Conservation (phyloP, 2,888 invertebrate genomes). For the Sphinx pinastri region DNA sequence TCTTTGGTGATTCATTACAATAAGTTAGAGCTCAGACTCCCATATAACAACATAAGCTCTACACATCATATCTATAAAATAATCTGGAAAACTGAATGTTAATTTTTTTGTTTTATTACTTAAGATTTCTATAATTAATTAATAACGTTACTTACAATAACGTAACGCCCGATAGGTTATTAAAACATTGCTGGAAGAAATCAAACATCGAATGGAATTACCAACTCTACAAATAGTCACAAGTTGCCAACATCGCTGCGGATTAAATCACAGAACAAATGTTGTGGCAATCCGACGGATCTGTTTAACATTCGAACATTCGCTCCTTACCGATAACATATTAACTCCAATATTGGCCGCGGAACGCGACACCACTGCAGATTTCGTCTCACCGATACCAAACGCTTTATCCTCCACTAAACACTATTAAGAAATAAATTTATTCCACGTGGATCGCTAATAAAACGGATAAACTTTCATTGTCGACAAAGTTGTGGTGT, state of each 20-base stretch:
- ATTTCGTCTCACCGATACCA: constrained; percentile 50
- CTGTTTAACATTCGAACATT: constrained; percentile 75
- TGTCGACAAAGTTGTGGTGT: constrained; percentile 45
- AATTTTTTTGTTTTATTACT: too few relatives aligned
- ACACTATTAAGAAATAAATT: constrained; percentile 75
- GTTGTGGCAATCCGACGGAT: constrained; percentile 43
- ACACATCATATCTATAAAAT: too few relatives aligned
- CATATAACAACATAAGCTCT: too few relatives aligned
- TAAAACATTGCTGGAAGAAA: not conserved
- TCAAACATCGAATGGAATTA: not conserved
- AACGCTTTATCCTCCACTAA: constrained; percentile 70
- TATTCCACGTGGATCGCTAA: constrained; percentile 72
- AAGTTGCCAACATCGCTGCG: constrained; percentile 3
- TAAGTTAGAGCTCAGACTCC: too few relatives aligned
- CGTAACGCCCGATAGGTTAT: not conserved
- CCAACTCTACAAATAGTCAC: not conserved
- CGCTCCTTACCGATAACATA: constrained; percentile 68
- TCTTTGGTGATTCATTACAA: too few relatives aligned
- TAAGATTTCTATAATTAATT: too few relatives aligned
- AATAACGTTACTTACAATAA: not conserved
- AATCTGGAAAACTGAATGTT: too few relatives aligned
- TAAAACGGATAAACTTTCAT: constrained; percentile 68
- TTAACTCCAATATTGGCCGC: constrained; percentile 71
- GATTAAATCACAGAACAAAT: constrained; percentile 23
- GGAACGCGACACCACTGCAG: constrained; percentile 63